phyloP scores from a whole-genome alignment of 2,888 invertebrate genomes.

The Odontocerum albicorne region DNA sequence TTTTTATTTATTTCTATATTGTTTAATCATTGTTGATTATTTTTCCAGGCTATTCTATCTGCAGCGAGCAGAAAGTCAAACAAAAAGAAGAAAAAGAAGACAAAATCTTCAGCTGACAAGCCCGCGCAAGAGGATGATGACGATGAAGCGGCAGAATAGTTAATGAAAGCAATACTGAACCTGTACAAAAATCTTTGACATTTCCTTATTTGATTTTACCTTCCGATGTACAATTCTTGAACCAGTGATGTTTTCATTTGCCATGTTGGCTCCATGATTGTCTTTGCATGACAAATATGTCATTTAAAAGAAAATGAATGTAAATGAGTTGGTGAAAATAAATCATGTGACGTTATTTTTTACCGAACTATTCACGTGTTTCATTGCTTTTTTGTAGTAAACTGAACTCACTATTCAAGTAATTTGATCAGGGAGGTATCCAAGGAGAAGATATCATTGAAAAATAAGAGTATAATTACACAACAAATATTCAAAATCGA shows the following conservation, averaged over 20 bases:
- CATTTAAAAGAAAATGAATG: background rate
- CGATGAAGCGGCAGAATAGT: conserved; percentile 39
- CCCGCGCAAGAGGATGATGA: conserved; percentile 63
- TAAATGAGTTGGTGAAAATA: conserved; percentile 13
- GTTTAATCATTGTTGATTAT: too few species aligned
- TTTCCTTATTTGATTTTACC: conserved; percentile 9
- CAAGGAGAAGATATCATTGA: too few species aligned
- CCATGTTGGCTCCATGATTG: background rate
- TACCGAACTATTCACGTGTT: conserved; percentile 4
- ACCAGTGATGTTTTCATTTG: conserved; percentile 15
- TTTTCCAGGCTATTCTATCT: conserved; percentile 68
- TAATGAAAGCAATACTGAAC: conserved; percentile 18
- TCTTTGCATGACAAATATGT: conserved; percentile 4
- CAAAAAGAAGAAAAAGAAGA: conserved; percentile 93
- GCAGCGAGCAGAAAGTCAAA: conserved; percentile 79
- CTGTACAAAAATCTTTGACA: conserved; percentile 21
- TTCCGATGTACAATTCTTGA: conserved; percentile 20
- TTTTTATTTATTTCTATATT: too few species aligned
- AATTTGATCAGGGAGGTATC: too few species aligned
- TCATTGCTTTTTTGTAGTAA: too few species aligned
- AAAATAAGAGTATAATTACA: too few species aligned
- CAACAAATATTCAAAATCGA: too few species aligned
- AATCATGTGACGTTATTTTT: conserved; percentile 23
- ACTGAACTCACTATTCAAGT: too few species aligned
- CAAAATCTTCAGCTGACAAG: conserved; percentile 60